A percentile compares a stretch with the other conserved stretches of the same genome.
Evolutionary conservation across 2,888 invertebrate genomes (phyloP).

Genomic region (Epinotia ramella): DNA sequence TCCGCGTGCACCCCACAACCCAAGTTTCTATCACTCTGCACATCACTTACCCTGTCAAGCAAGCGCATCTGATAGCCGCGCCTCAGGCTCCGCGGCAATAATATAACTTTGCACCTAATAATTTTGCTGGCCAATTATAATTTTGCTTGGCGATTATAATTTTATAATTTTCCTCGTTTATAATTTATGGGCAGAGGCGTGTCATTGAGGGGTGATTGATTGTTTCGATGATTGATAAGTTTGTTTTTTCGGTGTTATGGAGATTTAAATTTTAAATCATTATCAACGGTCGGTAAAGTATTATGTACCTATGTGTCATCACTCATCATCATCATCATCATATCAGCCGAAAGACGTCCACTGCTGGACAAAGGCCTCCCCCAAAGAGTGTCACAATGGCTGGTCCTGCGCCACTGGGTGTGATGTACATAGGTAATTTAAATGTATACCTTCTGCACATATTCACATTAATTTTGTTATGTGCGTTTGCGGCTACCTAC

Average conservation of each 20-base stretch:
- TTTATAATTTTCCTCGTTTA: conserved; percentile 47
- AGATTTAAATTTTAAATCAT: conserved; percentile 38
- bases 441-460: no score
- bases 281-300: conserved; percentile 11
- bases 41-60: conserved; percentile 71
- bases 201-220: conserved; percentile 56
- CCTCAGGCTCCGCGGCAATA: conserved; percentile 63
- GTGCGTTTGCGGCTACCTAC: no score
- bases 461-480: no score
- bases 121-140: conserved; percentile 78
- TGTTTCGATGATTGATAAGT: conserved; percentile 56
- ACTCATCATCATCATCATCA: no score
- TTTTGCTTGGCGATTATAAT: conserved; percentile 56
- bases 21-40: conserved; percentile 67
- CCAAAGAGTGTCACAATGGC: no score
- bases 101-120: conserved; percentile 78
- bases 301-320: background rate
- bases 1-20: conserved; percentile 50
- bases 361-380: no score
- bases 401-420: no score
- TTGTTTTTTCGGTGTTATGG: conserved; percentile 48
- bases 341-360: no score
- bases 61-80: conserved; percentile 68
- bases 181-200: conserved; percentile 50
- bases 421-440: no score